Conservation (phyloP, 2,888 invertebrate genomes). For the Arrhopalites spinosus region DNA sequence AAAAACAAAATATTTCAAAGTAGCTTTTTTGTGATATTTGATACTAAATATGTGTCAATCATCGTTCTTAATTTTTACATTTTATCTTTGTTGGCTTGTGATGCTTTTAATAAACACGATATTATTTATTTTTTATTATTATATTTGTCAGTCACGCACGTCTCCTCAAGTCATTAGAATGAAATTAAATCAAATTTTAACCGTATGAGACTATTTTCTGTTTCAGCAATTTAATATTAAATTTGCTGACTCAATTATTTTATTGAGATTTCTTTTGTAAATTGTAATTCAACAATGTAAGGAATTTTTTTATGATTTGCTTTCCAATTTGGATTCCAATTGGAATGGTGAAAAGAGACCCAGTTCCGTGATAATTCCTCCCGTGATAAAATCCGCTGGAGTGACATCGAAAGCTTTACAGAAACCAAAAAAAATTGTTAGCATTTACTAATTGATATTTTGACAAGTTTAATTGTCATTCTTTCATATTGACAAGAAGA, state of each 20-base stretch:
- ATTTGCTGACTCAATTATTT: too few species aligned
- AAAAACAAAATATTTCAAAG: not conserved
- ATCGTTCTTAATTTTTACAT: not conserved
- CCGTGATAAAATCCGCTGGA: constrained; percentile 87
- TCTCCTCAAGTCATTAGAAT: too few species aligned
- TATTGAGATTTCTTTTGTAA: too few species aligned
- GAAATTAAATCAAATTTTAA: too few species aligned
- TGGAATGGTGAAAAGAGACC: constrained; percentile 75
- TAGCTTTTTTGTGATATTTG: not conserved
- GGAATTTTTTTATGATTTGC: not conserved
- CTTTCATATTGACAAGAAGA: not conserved
- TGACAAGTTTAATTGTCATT: constrained; percentile 1
- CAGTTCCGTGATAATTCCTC: constrained; percentile 90
- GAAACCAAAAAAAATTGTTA: not conserved
- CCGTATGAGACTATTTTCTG: too few species aligned
- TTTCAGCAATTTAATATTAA: too few species aligned
- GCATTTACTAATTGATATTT: not conserved
- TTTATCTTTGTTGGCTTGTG: not conserved
- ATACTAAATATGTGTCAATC: not conserved
- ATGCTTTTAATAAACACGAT: not conserved
- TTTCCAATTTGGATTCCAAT: not conserved
- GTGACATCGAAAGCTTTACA: constrained; percentile 94
- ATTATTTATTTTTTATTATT: not conserved
- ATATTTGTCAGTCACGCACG: too few species aligned
- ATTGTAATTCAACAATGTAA: not conserved